Evolutionary conservation across 2,888 invertebrate genomes (phyloP).

Genomic region (Drosophila affinis): DNA sequence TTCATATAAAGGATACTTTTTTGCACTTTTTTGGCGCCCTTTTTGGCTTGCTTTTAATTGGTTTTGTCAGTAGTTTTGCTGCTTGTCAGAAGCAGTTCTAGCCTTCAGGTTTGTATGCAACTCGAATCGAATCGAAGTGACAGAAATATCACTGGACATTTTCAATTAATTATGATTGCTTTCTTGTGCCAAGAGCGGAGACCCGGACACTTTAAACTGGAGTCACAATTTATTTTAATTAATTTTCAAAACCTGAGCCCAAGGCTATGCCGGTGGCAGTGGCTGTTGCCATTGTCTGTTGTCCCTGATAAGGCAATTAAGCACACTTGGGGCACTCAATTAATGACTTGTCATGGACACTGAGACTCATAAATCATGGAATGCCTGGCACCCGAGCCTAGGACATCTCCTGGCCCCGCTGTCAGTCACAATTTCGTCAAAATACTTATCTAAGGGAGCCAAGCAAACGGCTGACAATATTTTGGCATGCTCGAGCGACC

Average conservation of each 20-base stretch:
- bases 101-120: not conserved
- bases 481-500: slow-evolving; percentile 52
- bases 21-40: not conserved
- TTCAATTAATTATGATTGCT: slow-evolving; percentile 11
- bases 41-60: not conserved
- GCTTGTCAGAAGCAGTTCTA: not conserved
- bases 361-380: slow-evolving; percentile 63
- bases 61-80: not conserved
- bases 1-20: not conserved
- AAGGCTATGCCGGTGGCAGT: slow-evolving; percentile 2
- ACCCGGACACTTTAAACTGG: slow-evolving; percentile 23
- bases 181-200: not conserved
- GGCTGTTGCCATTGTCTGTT: slow-evolving; percentile 3
- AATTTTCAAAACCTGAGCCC: slow-evolving; percentile 49
- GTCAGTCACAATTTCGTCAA: slow-evolving; percentile 52
- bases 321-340: slow-evolving; percentile 58
- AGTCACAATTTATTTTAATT: slow-evolving; percentile 59
- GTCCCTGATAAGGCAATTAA: slow-evolving; percentile 40
- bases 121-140: not conserved
- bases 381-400: not conserved
- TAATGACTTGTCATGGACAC: slow-evolving; percentile 69
- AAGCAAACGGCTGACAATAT: slow-evolving; percentile 10
- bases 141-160: not conserved
- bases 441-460: slow-evolving; percentile 18
- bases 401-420: slow-evolving; percentile 33